phyloP scores from a whole-genome alignment of 2,113 vertebrate species.

The Sterna hirundo region DNA sequence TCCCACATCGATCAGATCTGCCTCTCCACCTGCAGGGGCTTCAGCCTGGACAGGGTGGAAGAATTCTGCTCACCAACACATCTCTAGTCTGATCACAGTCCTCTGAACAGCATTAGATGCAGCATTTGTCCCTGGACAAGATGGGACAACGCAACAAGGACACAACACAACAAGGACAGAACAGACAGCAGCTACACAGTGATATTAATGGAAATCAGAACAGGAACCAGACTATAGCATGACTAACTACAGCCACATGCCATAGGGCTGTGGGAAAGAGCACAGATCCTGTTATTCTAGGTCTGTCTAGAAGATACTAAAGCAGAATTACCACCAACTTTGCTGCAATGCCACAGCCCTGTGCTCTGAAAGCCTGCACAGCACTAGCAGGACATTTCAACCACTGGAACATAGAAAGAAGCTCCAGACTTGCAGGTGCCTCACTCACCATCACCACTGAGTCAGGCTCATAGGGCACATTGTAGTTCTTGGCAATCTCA shows the following conservation, averaged over 20 bases:
- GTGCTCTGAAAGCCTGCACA: not conserved
- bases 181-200: not conserved
- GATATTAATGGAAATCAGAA: not conserved
- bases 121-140: not conserved
- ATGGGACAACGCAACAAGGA: not conserved
- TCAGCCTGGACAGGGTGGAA: slow-evolving; percentile 79
- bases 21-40: slow-evolving; percentile 85
- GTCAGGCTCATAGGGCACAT: slow-evolving; percentile 94
- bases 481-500: slow-evolving; percentile 99
- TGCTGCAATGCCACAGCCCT: not conserved
- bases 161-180: not conserved
- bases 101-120: not conserved
- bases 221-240: not conserved
- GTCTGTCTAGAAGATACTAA: not conserved
- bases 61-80: not conserved
- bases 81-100: not conserved
- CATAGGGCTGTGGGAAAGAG: not conserved
- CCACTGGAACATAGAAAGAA: not conserved
- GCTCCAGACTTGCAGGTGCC: not conserved
- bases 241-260: not conserved
- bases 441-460: slow-evolving; percentile 92
- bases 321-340: not conserved
- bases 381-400: not conserved
- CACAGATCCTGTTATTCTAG: not conserved
- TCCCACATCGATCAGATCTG: slow-evolving; percentile 91